A percentile compares a stretch with the other conserved stretches of the same genome.
These are phyloP conservation scores for Carpatolechia fugitivella DNA, from an alignment of 2,888 invertebrate species.

Conservation along the genomic window DNA sequence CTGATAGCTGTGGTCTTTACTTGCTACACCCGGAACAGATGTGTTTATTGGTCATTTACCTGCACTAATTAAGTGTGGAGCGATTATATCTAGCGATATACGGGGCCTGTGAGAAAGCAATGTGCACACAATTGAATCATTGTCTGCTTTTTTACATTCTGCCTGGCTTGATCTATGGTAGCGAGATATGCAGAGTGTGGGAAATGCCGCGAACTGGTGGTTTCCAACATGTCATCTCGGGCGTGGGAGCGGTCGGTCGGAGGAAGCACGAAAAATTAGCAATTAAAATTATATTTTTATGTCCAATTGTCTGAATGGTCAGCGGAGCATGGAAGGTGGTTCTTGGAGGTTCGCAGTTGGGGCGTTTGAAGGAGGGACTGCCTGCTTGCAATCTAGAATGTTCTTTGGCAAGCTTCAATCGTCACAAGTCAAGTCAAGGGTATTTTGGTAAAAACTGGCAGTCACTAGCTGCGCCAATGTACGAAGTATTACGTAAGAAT, in stretches of 20 bases:
- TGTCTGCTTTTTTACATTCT: conserved; percentile 74
- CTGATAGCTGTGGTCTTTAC: not conserved
- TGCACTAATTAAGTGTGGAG: conserved; percentile 66
- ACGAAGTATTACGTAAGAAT: too few relatives aligned
- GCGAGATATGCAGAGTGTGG: conserved; percentile 78
- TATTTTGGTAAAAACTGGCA: too few relatives aligned
- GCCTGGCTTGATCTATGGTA: conserved; percentile 72
- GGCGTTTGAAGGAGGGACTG: not conserved
- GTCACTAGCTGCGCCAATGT: too few relatives aligned
- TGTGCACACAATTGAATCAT: conserved; percentile 77
- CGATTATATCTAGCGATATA: conserved; percentile 56
- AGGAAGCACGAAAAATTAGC: conserved; percentile 45
- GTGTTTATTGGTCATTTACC: conserved; percentile 68
- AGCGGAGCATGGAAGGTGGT: conserved; percentile 7
- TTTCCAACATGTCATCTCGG: conserved; percentile 72
- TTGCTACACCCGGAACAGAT: conserved; percentile 44
- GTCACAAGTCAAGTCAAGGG: too few relatives aligned
- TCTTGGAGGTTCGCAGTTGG: conserved; percentile 4
- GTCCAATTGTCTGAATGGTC: conserved; percentile 40
- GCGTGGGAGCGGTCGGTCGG: conserved; percentile 59
- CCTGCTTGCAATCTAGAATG: too few relatives aligned
- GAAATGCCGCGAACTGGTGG: conserved; percentile 59
- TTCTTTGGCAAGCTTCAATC: too few relatives aligned
- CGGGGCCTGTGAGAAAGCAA: conserved; percentile 73
- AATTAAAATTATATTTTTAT: conserved; percentile 49